Evolutionary conservation across 2,888 invertebrate genomes (phyloP), one percentile per base, ranked within the genome.

Genomic region (Agapetus fuscipes): DNA sequence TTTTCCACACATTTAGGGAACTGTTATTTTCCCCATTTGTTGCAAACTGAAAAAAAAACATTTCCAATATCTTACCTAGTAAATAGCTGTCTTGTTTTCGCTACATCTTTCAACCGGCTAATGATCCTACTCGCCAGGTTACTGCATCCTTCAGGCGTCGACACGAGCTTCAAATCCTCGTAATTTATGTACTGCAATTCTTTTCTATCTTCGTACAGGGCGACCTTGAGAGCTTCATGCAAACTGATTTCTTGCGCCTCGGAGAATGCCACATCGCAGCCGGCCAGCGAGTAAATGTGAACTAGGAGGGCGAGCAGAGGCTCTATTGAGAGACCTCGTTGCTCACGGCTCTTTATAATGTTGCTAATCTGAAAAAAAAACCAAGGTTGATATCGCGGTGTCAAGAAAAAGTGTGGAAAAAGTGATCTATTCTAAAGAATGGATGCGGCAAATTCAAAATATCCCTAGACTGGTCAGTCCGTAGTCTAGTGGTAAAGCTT

Each of bases 231-330:
- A 0, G 71, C 59, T 34, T 64, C 63, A 33, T 62, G 55, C 0
- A 78, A 55, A 3, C 57, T 58, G 10, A 64, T 61, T 51, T 75
- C 72, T 46, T 76, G 74, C 30, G 64, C 58, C 10, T 59, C 53
- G 2, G 72, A 60, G 51, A 76, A 76, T 0, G 61, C 56, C 4
- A 75, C 64, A 44, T 76, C 74, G 0, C 64, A 71, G 1, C 78
- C 78, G 30, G 68, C 66, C 14, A 80, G 54, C 0, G 79, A 75
- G 52, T 78, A 80, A 1, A 78, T 58, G 51, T 77, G 69, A 20
- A 78, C 65, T 3, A 79, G 56, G 12, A 80, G 55, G 1, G 72
- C 68, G 5, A 81, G 56, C 1, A 81, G 57, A 53, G 73, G 73
- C 40, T 76, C 74, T 31, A 78, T 54, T 0, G 68, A 59, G 2